phyloP scores from a whole-genome alignment of 30 jellyfish, hydroid and myxozoan species.

The Aurelia aurita region DNA sequence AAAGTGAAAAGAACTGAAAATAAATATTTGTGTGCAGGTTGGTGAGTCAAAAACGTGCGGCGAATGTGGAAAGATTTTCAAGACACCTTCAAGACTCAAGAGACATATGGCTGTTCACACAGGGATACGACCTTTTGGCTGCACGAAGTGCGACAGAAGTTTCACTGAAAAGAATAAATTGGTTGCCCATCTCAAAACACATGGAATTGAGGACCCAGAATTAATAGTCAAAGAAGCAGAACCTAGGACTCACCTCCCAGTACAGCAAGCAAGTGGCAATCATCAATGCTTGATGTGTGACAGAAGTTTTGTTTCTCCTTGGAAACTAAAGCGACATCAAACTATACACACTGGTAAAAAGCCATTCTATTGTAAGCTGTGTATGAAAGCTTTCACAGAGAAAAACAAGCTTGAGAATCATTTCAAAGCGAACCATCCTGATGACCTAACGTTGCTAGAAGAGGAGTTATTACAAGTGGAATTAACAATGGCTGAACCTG shows the following conservation, averaged over 20 bases:
- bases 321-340: slow-evolving; percentile 68
- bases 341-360: slow-evolving; percentile 63
- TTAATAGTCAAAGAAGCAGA: background rate
- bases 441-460: slow-evolving; percentile 15
- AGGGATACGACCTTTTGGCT: slow-evolving; percentile 36
- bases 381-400: slow-evolving; percentile 66
- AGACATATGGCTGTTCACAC: slow-evolving; percentile 70
- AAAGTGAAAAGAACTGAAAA: too few species aligned
- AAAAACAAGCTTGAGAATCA: slow-evolving; percentile 70
- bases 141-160: slow-evolving; percentile 54
- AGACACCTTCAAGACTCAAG: slow-evolving; percentile 54
- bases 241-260: background rate
- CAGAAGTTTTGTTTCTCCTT: slow-evolving; percentile 58
- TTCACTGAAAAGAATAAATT: slow-evolving; percentile 36
- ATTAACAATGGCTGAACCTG: slow-evolving; percentile 47
- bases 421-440: slow-evolving; percentile 39
- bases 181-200: slow-evolving; percentile 39
- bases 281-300: slow-evolving; percentile 43
- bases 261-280: slow-evolving; percentile 52
- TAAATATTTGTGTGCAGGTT: background rate
- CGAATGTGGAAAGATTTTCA: slow-evolving; percentile 49
- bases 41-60: slow-evolving; percentile 55
- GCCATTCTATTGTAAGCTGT: slow-evolving; percentile 65
- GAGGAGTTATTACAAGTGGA: slow-evolving; percentile 33
- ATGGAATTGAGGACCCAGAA: slow-evolving; percentile 35